Evolutionary conservation across 2,888 invertebrate species (phyloP).

Genomic region (Geophilus truncorum): DNA sequence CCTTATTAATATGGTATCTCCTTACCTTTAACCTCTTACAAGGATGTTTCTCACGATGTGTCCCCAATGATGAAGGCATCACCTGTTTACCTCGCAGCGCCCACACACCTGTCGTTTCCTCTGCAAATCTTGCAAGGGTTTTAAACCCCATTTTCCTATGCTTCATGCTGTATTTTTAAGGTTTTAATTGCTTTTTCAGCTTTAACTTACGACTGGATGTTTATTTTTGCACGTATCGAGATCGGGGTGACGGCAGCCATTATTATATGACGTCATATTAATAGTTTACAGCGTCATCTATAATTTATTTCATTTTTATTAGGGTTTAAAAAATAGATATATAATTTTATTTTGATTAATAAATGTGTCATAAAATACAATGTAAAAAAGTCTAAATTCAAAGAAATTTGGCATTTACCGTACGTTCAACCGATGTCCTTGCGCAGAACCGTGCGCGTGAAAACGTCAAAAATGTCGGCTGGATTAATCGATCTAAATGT

Average conservation of each 20-base stretch:
- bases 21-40: neutral
- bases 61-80: conserved; percentile 18
- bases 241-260: neutral
- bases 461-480: too few relatives aligned
- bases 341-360: too few relatives aligned
- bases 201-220: neutral
- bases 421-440: too few relatives aligned
- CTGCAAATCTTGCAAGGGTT: neutral
- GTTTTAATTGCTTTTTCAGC: neutral
- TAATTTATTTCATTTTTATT: neutral
- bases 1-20: neutral
- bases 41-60: conserved; percentile 27
- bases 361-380: too few relatives aligned
- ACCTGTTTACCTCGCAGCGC: conserved; percentile 25
- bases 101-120: conserved; percentile 25
- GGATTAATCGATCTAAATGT: too few relatives aligned
- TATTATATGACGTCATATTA: neutral
- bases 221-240: neutral
- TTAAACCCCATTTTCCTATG: neutral
- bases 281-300: too few relatives aligned
- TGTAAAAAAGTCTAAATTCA: too few relatives aligned
- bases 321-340: too few relatives aligned
- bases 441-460: too few relatives aligned
- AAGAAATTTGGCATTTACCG: too few relatives aligned
- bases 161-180: neutral